Conservation (phyloP, 2,113 vertebrate genomes). For the Triplophysa dalaica region DNA sequence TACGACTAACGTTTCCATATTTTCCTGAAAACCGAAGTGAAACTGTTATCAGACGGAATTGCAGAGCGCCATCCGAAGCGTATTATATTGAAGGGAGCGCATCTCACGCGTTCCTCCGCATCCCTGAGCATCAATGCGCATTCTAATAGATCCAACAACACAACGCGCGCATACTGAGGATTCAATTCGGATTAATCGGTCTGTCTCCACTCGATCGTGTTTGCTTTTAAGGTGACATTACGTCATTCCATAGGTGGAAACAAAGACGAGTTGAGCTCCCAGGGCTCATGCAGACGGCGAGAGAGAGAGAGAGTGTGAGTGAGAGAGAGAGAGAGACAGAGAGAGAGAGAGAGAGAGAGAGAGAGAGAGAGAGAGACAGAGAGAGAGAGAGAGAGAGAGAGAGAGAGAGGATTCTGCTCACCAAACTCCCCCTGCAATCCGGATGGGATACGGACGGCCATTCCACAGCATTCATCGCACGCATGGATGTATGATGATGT, state of each 20-base stretch:
- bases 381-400: slow-evolving; percentile 20
- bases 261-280: slow-evolving; percentile 49
- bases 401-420: slow-evolving; percentile 24
- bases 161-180: not conserved
- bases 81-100: not conserved
- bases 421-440: slow-evolving; percentile 28
- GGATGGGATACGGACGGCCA: slow-evolving; percentile 31
- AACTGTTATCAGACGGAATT: no score
- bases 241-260: slow-evolving; percentile 62
- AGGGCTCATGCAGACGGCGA: not conserved
- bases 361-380: no score
- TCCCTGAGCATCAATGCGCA: not conserved
- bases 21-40: no score
- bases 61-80: not conserved
- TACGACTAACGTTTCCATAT: no score
- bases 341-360: slow-evolving; percentile 41
- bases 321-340: not conserved
- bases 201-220: slow-evolving; percentile 9
- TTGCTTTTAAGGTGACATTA: slow-evolving; percentile 52
- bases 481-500: not conserved
- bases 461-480: slow-evolving; percentile 8
- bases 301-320: slow-evolving; percentile 3
- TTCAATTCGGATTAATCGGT: not conserved
- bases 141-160: not conserved
- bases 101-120: not conserved